Percentiles rank a stretch among this genome's conserved stretches.
phyloP scores from a whole-genome alignment of 2,113 vertebrate genomes.

The Rhadina sibilatrix region DNA sequence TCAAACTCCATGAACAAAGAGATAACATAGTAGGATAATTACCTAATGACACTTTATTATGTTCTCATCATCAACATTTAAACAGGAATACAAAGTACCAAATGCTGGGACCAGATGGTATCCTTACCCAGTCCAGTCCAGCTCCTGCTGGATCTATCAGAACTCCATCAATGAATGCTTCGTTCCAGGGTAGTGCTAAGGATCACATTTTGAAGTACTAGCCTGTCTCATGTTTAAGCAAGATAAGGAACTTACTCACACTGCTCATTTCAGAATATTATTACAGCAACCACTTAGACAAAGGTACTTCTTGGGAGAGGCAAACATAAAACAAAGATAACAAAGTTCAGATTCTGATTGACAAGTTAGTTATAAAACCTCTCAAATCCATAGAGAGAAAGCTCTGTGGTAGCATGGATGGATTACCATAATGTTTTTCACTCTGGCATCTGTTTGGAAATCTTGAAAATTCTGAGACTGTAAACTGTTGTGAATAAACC shows the following conservation, averaged over 20 bases:
- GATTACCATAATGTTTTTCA: not conserved
- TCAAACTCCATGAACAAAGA: not conserved
- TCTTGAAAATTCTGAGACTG: not conserved
- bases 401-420: not conserved
- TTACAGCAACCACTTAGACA: not conserved
- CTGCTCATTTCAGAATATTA: not conserved
- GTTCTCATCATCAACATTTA: not conserved
- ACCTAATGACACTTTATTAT: not conserved
- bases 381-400: not conserved
- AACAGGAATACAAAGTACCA: not conserved
- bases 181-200: not conserved
- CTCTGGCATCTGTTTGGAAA: not conserved
- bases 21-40: not conserved
- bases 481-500: not conserved
- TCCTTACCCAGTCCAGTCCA: not conserved
- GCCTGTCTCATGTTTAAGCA: not conserved
- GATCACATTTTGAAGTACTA: not conserved
- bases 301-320: not conserved
- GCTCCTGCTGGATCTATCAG: not conserved
- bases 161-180: not conserved
- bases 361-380: not conserved
- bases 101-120: not conserved
- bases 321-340: not conserved
- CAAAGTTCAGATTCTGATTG: not conserved
- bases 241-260: not conserved